These are phyloP conservation scores for Salvelinus alpinus DNA, from an alignment of 2,113 vertebrate genomes.

Conservation along the genomic window DNA sequence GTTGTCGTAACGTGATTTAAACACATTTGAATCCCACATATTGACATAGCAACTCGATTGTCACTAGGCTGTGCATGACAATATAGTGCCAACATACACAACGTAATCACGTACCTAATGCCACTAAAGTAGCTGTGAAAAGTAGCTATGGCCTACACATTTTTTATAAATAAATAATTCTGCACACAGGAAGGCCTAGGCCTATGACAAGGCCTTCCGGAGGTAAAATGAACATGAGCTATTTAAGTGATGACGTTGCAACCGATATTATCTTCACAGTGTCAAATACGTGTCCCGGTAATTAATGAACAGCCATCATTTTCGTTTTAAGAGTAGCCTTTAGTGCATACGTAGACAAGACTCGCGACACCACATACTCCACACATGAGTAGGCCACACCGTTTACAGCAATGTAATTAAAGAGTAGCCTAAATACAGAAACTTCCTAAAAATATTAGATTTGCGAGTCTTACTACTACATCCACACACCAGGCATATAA, in stretches of 20 bases:
- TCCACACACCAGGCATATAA: background rate
- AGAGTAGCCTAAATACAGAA: background rate
- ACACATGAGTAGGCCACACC: background rate
- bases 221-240: background rate
- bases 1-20: too few relatives aligned
- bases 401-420: background rate
- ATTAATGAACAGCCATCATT: too few relatives aligned
- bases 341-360: background rate
- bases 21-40: background rate
- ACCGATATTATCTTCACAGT: background rate
- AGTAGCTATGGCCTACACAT: background rate
- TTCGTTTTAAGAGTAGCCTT: background rate
- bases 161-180: background rate
- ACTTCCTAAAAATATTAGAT: background rate
- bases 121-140: background rate
- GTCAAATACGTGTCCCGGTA: background rate
- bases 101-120: background rate
- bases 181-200: background rate
- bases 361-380: constrained; percentile 1
- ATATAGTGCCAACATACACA: background rate
- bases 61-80: background rate
- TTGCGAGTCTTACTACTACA: background rate
- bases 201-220: background rate
- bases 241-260: background rate
- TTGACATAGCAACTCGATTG: background rate